Evolutionary conservation across 2,888 invertebrate species (phyloP).

Genomic region (Napeogenes sylphis): DNA sequence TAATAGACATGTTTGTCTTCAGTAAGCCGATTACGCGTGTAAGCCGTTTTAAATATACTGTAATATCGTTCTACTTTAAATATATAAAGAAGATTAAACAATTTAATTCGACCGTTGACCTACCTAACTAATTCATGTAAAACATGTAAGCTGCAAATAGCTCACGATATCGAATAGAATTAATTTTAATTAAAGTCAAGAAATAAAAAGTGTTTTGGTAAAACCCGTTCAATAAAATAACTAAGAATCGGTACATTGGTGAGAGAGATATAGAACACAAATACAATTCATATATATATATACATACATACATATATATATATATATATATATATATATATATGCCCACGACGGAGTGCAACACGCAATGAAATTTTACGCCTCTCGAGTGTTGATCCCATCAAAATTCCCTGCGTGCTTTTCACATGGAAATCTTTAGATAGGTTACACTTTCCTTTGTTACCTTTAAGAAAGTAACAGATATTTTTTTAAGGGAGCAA

Average conservation of each 20-base stretch:
- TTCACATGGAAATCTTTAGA: constrained; percentile 44
- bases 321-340: no score
- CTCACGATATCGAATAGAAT: no score
- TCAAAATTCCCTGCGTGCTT: constrained; percentile 67
- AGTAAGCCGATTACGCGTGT: no score
- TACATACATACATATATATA: no score
- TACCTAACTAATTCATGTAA: not conserved
- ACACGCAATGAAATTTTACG: constrained; percentile 62
- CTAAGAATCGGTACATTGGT: no score
- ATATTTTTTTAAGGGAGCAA: not conserved
- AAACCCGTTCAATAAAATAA: no score
- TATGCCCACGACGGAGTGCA: constrained; percentile 32
- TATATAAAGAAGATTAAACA: not conserved
- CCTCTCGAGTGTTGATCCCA: constrained; percentile 46
- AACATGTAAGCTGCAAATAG: not conserved
- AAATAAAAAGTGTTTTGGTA: not conserved
- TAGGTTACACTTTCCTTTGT: constrained; percentile 16
- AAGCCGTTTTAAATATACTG: not conserved
- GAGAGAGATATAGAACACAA: no score
- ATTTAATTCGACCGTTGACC: not conserved
- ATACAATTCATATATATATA: no score
- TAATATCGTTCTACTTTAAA: not conserved
- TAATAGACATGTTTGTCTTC: no score
- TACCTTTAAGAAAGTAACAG: constrained; percentile 10
- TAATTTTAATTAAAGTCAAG: not conserved